Conservation (phyloP, 2,797 vertebrate species). For the Chelidonichthys spinosus region DNA sequence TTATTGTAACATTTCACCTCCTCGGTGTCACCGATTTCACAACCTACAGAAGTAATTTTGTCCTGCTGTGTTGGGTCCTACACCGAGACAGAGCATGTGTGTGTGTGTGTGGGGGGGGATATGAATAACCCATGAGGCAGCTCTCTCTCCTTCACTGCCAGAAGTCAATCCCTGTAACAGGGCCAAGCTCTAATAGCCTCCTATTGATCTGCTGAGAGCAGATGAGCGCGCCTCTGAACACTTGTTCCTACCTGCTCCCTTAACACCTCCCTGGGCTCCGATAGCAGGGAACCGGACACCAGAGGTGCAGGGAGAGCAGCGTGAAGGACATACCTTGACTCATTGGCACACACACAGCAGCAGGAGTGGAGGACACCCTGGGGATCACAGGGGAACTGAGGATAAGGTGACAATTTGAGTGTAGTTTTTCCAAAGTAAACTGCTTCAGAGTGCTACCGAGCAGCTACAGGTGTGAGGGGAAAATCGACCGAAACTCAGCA, state of each 20-base stretch:
- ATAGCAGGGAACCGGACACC: slow-evolving; percentile 71
- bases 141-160: slow-evolving; percentile 50
- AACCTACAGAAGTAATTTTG: slow-evolving; percentile 42
- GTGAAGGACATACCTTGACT: slow-evolving; percentile 62
- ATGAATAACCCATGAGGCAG: slow-evolving; percentile 76
- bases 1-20: background rate
- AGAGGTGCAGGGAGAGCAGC: slow-evolving; percentile 54
- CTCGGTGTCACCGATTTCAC: slow-evolving; percentile 36
- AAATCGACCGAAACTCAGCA: slow-evolving; percentile 16
- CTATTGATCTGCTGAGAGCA: slow-evolving; percentile 80
- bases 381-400: slow-evolving; percentile 26
- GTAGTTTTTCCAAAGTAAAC: slow-evolving; percentile 24
- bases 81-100: slow-evolving; percentile 39
- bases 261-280: slow-evolving; percentile 76
- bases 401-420: slow-evolving; percentile 43
- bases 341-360: slow-evolving; percentile 13
- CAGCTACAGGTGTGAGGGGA: slow-evolving; percentile 8
- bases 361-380: slow-evolving; percentile 34
- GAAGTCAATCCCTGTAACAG: slow-evolving; percentile 80
- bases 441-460: background rate
- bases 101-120: slow-evolving; percentile 47
- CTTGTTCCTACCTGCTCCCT: slow-evolving; percentile 77
- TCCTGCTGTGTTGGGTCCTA: slow-evolving; percentile 50
- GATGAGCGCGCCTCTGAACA: slow-evolving; percentile 78
- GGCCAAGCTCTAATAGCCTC: slow-evolving; percentile 82